Conservation (phyloP, 2,113 vertebrate genomes). For the Notothenia rossii region DNA sequence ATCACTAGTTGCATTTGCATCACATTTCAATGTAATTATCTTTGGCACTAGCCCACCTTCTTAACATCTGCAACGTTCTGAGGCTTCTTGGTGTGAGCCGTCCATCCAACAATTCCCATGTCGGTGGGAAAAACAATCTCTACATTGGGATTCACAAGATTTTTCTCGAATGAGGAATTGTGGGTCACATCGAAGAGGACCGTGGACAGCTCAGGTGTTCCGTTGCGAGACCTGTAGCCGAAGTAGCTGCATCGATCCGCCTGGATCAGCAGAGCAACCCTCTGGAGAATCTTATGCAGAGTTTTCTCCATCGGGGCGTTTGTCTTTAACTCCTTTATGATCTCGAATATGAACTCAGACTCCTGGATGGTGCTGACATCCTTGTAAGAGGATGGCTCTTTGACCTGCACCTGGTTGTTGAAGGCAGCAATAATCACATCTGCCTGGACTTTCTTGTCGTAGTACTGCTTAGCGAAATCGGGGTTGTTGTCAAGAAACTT, state of each 20-base stretch:
- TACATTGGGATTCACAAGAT: constrained; percentile 85
- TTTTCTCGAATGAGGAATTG: constrained; percentile 85
- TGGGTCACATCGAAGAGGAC: constrained; percentile 87
- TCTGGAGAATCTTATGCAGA: constrained; percentile 85
- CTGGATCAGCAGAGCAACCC: constrained; percentile 83
- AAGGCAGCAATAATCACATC: constrained; percentile 83
- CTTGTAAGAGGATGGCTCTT: constrained; percentile 81
- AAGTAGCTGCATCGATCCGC: constrained; percentile 91
- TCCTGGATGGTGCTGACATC: constrained; percentile 87
- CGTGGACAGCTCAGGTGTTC: constrained; percentile 86
- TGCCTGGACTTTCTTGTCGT: constrained; percentile 84
- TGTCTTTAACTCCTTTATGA: constrained; percentile 82
- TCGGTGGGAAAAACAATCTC: constrained; percentile 91
- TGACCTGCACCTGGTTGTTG: constrained; percentile 75
- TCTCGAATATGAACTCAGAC: constrained; percentile 84
- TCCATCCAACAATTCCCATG: constrained; percentile 89
- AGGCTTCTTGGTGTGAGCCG: constrained; percentile 89
- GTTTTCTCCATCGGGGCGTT: constrained; percentile 75
- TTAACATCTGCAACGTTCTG: constrained; percentile 89
- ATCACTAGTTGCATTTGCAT: not conserved
- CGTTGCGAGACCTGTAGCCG: constrained; percentile 83
- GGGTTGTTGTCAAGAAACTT: constrained; percentile 91
- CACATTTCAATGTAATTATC: not conserved
- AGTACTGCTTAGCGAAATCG: constrained; percentile 90
- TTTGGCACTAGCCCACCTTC: constrained; percentile 82